phyloP scores from a whole-genome alignment of 64 coral and sea anemone genomes.

The Montipora efflorescens region DNA sequence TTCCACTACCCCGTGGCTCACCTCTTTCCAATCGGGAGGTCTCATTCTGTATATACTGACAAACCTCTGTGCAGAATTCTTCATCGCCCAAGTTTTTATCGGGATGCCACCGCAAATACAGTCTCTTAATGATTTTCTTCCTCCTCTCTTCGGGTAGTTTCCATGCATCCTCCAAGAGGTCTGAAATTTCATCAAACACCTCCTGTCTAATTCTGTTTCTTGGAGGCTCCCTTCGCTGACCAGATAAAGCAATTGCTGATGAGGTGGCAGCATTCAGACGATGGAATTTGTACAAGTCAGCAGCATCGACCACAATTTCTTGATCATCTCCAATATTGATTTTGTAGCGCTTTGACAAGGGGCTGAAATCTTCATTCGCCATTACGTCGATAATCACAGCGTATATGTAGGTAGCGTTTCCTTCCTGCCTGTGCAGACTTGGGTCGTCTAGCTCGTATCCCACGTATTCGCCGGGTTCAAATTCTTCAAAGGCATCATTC shows the following conservation, averaged over 20 bases:
- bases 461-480: conserved; percentile 47
- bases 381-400: conserved; percentile 40
- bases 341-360: neutral
- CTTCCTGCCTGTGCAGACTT: conserved; percentile 14
- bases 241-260: neutral
- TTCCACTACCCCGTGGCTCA: too few species aligned
- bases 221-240: neutral
- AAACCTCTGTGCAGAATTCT: conserved; percentile 31
- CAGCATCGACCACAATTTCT: neutral
- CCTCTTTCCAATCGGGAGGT: conserved; percentile 8
- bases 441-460: conserved; percentile 47
- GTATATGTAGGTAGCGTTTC: conserved; percentile 63
- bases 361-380: neutral
- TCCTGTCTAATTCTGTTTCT: neutral
- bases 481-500: conserved; percentile 56
- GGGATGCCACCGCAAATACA: conserved; percentile 59
- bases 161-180: conserved; percentile 23
- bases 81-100: conserved; percentile 58
- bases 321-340: neutral
- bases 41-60: conserved; percentile 37
- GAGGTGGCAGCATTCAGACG: neutral
- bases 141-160: neutral
- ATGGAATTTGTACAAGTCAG: conserved; percentile 56
- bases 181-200: neutral
- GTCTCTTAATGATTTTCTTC: conserved; percentile 45